phyloP scores from a whole-genome alignment of 2,113 vertebrate genomes.

The Panthera uncia region DNA sequence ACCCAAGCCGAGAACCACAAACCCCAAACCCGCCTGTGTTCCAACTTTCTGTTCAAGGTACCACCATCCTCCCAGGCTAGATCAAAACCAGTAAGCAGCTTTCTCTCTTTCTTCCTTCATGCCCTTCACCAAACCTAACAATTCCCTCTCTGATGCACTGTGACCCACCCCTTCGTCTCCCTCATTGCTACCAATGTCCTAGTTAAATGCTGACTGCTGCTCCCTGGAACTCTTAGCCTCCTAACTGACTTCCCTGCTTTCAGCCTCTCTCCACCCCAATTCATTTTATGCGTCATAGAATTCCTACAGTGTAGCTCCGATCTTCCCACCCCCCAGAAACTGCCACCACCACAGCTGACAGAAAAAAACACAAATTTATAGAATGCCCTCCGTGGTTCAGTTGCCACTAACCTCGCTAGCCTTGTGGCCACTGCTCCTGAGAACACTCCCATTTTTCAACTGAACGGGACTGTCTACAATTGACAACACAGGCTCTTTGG shows the following conservation, averaged over 20 bases:
- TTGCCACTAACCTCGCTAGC: neutral
- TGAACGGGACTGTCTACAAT: neutral
- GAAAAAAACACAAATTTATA: neutral
- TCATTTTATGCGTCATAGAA: neutral
- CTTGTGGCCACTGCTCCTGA: no score
- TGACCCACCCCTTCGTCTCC: neutral
- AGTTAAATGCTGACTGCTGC: neutral
- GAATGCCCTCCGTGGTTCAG: no score
- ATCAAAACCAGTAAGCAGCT: neutral
- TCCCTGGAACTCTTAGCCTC: neutral
- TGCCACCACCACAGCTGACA: neutral
- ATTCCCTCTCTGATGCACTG: neutral
- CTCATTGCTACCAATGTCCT: neutral
- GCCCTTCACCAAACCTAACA: neutral
- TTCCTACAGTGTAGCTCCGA: neutral
- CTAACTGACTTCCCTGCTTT: neutral
- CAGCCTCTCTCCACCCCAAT: neutral
- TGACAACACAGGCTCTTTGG: neutral
- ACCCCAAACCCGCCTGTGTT: neutral
- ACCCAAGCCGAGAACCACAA: neutral
- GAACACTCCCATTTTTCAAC: neutral
- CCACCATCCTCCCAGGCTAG: neutral
- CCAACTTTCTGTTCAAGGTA: neutral
- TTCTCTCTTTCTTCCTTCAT: neutral
- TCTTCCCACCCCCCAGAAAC: neutral